Base-by-base conservation (phyloP, 2,888 invertebrate genomes). In the Fragum whitleyi region DNA sequence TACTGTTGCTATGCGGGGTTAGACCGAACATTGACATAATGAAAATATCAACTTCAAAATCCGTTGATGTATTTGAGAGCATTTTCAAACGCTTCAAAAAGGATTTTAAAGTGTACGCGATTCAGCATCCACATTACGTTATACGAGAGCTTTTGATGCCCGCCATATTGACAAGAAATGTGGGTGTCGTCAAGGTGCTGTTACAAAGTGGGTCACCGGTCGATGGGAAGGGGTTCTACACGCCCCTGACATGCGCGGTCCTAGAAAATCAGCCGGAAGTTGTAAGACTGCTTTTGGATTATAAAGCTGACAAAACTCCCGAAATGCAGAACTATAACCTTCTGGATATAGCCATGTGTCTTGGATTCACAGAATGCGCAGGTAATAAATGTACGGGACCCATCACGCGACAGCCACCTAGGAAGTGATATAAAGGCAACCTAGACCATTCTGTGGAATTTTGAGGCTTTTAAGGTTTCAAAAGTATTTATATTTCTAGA, bases 241-340 rank as follows among this genome's bases (percentile, higher is more conserved):
- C 81, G 26, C 84, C 84, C 0, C 55, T 84, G 67, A 74, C 84
- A n/a, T 71, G 79, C 21, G 78, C 84, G 9, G 84, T 84, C 19
- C 74, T 84, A 0, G 84, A 84, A 36, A 84, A 84, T 57, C 84
- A 84, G 61, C 79, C 84, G 26, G 81, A 81, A 23, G 70, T 84
- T 39, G 67, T 77, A 1, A 59, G 65, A 21, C 55, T 84, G 11
- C 47, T 84, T 7, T 57, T 84, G 26, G 71, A 79, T 14, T 26
- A 71, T 26, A 76, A 74, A 32, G 84, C 81, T 0, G 84, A 81
- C 51, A 78, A 71, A 21, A 67, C 74, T 3, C 57, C 76, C 0
- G 84, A 84, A 51, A 69, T 84, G 65, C 81, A 84, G 62, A 79
- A 81, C 2, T 84, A 74, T 62, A 84, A 79, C 23, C 51, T 84